These are phyloP conservation scores for Drosophila demipolita DNA, from an alignment of 2,888 invertebrate species.

Conservation along the genomic window DNA sequence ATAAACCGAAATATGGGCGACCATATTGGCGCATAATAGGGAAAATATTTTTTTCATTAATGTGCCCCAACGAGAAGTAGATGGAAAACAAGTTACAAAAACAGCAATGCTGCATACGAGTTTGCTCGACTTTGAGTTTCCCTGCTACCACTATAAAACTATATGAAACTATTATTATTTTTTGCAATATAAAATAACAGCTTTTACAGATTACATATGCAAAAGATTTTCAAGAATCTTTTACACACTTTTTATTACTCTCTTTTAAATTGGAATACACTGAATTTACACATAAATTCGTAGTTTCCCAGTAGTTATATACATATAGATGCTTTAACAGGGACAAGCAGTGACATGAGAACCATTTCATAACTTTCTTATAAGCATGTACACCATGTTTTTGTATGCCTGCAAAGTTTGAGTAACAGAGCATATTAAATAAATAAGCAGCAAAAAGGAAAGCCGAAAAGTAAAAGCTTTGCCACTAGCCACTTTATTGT, in stretches of 20 bases:
- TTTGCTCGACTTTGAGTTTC: slow-evolving; percentile 19
- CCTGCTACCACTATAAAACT: slow-evolving; percentile 13
- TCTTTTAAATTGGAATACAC: not conserved
- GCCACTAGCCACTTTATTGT: slow-evolving; percentile 70
- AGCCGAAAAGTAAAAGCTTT: slow-evolving; percentile 79
- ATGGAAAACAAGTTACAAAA: slow-evolving; percentile 40
- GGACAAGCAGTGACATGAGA: not conserved
- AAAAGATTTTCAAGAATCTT: too few relatives aligned
- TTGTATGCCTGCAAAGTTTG: slow-evolving; percentile 17
- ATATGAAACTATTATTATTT: not conserved
- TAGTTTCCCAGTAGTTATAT: not conserved
- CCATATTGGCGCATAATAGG: slow-evolving; percentile 81
- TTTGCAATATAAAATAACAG: not conserved
- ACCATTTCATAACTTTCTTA: not conserved
- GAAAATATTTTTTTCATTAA: slow-evolving; percentile 80
- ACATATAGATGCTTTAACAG: not conserved
- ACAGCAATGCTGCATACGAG: slow-evolving; percentile 5
- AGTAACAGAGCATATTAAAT: slow-evolving; percentile 55
- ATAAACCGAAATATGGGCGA: slow-evolving; percentile 81
- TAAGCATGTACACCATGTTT: slow-evolving; percentile 3
- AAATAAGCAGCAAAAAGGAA: slow-evolving; percentile 66
- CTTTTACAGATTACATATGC: not conserved
- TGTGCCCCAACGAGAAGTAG: slow-evolving; percentile 55
- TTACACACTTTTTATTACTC: not conserved
- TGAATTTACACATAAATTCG: not conserved